A percentile compares a stretch with the other conserved stretches of the same genome.
Conservation (phyloP, 1,140 invertebrate genomes). For the Drosophila nikananu region DNA sequence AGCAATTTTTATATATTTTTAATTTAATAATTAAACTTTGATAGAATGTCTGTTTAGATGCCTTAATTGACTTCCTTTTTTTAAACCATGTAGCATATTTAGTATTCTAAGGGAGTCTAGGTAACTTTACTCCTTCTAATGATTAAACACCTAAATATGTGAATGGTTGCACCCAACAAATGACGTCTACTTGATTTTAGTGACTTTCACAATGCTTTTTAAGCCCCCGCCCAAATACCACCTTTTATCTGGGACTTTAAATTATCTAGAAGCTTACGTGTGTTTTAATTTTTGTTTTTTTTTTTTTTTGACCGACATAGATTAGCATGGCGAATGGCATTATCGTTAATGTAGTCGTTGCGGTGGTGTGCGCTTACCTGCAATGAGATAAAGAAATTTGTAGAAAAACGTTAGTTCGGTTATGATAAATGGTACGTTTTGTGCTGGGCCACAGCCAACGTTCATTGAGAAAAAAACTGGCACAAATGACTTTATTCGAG, state of each 20-base stretch:
- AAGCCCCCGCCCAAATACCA: conserved; percentile 24
- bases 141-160: neutral
- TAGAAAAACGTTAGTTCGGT: conserved; percentile 44
- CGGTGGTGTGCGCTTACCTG: conserved; percentile 63
- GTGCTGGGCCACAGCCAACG: conserved; percentile 34
- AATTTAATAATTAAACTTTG: no score
- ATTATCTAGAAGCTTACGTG: conserved; percentile 46
- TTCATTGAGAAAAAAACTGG: conserved; percentile 57
- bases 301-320: conserved; percentile 59
- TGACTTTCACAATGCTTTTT: conserved; percentile 15
- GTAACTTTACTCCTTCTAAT: neutral
- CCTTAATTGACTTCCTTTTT: no score
- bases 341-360: conserved; percentile 39
- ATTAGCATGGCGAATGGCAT: conserved; percentile 57
- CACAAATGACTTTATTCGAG: conserved; percentile 75
- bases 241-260: conserved; percentile 26
- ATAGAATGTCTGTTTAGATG: no score
- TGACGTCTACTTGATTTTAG: conserved; percentile 27
- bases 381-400: conserved; percentile 63
- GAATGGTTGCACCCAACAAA: neutral
- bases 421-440: conserved; percentile 42
- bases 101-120: no score
- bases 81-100: neutral
- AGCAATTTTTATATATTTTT: no score
- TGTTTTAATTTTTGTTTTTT: conserved; percentile 32